Percentiles rank a stretch among this genome's conserved stretches.
Conservation (phyloP, 2,888 invertebrate genomes). For the Abrostola tripartita region DNA sequence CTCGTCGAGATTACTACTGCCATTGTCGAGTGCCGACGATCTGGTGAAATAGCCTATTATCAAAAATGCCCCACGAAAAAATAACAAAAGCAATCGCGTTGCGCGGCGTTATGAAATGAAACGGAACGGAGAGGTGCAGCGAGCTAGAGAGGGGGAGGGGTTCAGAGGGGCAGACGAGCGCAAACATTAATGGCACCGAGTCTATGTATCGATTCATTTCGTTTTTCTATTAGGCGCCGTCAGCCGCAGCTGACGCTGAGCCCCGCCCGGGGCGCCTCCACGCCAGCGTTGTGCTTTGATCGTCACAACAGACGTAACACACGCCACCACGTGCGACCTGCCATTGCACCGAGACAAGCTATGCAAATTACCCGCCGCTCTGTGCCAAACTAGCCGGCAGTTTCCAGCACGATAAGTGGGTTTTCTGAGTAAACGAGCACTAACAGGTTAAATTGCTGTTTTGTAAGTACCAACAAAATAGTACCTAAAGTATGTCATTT, state of each 20-base stretch:
- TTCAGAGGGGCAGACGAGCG: conserved; percentile 39
- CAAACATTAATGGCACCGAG: conserved; percentile 54
- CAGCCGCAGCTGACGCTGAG: conserved; percentile 67
- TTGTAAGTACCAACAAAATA: conserved; percentile 24
- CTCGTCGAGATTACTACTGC: conserved; percentile 51
- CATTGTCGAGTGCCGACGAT: conserved; percentile 57
- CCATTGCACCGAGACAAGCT: conserved; percentile 17
- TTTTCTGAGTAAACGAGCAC: conserved; percentile 25
- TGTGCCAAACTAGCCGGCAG: conserved; percentile 21
- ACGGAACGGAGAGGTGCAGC: conserved; percentile 44
- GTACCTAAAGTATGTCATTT: conserved; percentile 32
- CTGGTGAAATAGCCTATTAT: conserved; percentile 64
- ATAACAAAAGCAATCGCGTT: conserved; percentile 55
- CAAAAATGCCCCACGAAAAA: conserved; percentile 60
- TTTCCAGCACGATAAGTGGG: conserved; percentile 29
- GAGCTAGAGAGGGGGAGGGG: conserved; percentile 5
- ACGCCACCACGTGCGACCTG: neutral
- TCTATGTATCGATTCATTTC: conserved; percentile 63
- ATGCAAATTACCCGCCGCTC: conserved; percentile 27
- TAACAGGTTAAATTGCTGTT: conserved; percentile 26
- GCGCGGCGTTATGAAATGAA: conserved; percentile 59
- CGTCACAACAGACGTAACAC: conserved; percentile 3
- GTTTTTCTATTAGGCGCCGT: conserved; percentile 69
- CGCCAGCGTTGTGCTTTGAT: conserved; percentile 12
- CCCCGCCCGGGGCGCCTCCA: conserved; percentile 17